Percentiles rank a stretch among this genome's conserved stretches.
phyloP scores from a whole-genome alignment of 2,888 invertebrate genomes.

The Auanema freiburgensis region DNA sequence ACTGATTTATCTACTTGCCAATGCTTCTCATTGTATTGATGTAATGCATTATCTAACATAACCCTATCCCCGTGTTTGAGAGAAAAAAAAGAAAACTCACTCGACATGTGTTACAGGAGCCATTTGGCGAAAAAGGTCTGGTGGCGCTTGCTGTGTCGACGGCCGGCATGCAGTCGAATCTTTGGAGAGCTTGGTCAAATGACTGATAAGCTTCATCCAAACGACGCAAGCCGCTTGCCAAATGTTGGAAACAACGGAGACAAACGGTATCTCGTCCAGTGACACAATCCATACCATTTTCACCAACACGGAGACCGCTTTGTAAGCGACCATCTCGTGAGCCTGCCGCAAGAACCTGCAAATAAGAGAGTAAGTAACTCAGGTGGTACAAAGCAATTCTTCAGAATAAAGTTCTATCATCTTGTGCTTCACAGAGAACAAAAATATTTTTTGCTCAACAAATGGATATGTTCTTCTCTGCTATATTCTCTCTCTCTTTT shows the following conservation, averaged over 20 bases:
- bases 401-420: neutral
- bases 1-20: no score
- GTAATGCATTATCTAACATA: no score
- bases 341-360: constrained; percentile 20
- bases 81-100: constrained; percentile 34
- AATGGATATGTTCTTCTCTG: constrained; percentile 5
- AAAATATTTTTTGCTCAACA: constrained; percentile 3
- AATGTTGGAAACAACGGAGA: constrained; percentile 22
- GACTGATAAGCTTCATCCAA: constrained; percentile 39
- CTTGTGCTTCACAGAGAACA: neutral
- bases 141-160: constrained; percentile 58
- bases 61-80: no score
- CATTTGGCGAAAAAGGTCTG: constrained; percentile 63
- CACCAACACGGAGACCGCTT: constrained; percentile 14
- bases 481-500: no score
- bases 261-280: neutral
- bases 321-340: constrained; percentile 15
- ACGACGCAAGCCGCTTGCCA: constrained; percentile 16
- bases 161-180: constrained; percentile 60
- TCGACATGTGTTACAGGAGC: constrained; percentile 60
- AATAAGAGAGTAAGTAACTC: neutral
- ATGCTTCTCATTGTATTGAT: no score
- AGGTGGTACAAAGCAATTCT: neutral
- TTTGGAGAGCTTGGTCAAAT: constrained; percentile 36
- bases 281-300: constrained; percentile 4